Evolutionary conservation across 2,113 vertebrate genomes (phyloP), one percentile per base, ranked within the genome.

Genomic region (Prolemur simus): DNA sequence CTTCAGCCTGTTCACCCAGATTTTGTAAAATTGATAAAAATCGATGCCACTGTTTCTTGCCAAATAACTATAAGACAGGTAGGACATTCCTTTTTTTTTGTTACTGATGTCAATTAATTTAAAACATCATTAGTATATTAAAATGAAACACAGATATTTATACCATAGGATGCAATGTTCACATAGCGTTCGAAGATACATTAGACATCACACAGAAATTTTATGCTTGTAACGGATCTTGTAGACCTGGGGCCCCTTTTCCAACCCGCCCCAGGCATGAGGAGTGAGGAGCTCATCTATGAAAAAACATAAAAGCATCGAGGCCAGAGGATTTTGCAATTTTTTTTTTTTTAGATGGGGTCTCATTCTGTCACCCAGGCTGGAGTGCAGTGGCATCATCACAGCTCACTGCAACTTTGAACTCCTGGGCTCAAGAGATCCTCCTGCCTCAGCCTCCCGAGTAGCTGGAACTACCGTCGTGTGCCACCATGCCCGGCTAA

Each of bases 101-200:
- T 34, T 87, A 52, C 45, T 18, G 47, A 64, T 25, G 56, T 58
- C 12, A 77, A 81, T 92, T 89, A n/a, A 91, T 68, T 81, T 52
- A 84, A 92, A 76, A 64, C 29, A 60, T 64, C 17, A 0, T 39
- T 37, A 32, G 39, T 68, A 6, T 34, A 34, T 56, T 58, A 85
- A 68, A 84, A 60, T 0, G 39, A 88, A 89, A 77, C 15, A 1
- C 45, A 58, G 60, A 23, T 5, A 18, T 20, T 27, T 42, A 45
- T 8, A 54, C 2, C 17, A 13, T 32, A 27, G 45, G 37, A 69
- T 13, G 23, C 8, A 17, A 15, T 6, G 39, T 14, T 21, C 78
- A 54, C 13, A 1, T 1, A 49, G 3, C 20, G 7, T 34, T 39
- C n/a, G 52, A 63, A 15, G 29, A 8, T 3, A 8, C 6, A 3